Conservation (phyloP, 2,797 vertebrate genomes). For the Aselliscus stoliczkanus region DNA sequence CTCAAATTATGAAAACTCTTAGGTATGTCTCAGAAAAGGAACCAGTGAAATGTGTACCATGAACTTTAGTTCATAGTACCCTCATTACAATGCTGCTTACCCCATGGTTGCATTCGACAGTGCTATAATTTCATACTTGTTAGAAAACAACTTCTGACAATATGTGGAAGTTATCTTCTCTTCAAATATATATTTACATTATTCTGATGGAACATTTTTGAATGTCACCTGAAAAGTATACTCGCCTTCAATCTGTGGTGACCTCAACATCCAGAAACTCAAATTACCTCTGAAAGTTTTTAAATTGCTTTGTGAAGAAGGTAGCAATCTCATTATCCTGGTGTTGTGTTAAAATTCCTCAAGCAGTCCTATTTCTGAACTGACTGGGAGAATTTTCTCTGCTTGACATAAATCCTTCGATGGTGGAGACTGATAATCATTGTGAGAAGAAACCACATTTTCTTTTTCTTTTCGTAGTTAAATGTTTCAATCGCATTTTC, state of each 20-base stretch:
- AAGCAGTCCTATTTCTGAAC: constrained; percentile 40
- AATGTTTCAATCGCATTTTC: neutral
- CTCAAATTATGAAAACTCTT: constrained; percentile 31
- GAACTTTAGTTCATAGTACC: neutral
- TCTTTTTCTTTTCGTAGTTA: constrained; percentile 4
- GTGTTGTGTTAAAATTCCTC: constrained; percentile 46
- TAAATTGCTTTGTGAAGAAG: constrained; percentile 45
- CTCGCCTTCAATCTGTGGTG: neutral
- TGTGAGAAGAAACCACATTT: neutral
- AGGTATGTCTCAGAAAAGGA: constrained; percentile 24
- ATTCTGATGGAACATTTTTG: neutral
- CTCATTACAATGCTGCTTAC: neutral
- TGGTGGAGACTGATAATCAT: constrained; percentile 8
- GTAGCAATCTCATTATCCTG: constrained; percentile 14
- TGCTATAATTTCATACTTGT: neutral
- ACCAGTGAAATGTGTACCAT: neutral
- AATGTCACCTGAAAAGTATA: neutral
- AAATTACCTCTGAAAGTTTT: constrained; percentile 35
- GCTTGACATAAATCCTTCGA: constrained; percentile 38
- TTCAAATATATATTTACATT: neutral
- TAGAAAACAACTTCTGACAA: constrained; percentile 35
- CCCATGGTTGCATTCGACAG: neutral
- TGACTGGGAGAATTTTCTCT: constrained; percentile 42
- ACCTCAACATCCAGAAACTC: constrained; percentile 18
- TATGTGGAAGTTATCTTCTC: neutral